Evolutionary conservation across 2,797 vertebrate genomes (phyloP).

Genomic region (Phrynocephalus vlangalii): DNA sequence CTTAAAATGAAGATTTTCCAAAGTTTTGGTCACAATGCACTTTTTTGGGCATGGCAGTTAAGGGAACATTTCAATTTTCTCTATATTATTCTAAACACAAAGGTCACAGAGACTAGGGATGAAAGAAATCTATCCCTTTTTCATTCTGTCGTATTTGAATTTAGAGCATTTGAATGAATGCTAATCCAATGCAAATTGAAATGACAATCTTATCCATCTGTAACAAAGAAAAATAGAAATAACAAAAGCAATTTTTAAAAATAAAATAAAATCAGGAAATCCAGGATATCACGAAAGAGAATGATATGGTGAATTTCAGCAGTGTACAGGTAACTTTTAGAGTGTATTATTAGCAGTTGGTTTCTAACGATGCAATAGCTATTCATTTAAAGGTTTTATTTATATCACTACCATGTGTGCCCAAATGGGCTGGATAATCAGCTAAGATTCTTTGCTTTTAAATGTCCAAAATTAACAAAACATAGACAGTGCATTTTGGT

Average conservation of each 20-base stretch:
- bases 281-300: background rate
- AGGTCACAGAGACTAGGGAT: too few relatives aligned
- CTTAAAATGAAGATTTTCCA: background rate
- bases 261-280: too few relatives aligned
- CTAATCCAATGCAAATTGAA: too few relatives aligned
- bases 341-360: background rate
- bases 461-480: background rate
- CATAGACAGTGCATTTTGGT: background rate
- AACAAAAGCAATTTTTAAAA: too few relatives aligned
- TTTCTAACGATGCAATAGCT: background rate
- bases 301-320: background rate
- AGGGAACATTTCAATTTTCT: background rate
- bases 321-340: background rate
- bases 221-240: too few relatives aligned
- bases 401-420: background rate
- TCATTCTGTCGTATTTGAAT: too few relatives aligned
- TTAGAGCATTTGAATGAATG: too few relatives aligned
- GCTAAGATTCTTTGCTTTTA: background rate
- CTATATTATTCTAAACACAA: too few relatives aligned
- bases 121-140: too few relatives aligned
- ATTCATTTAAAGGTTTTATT: background rate
- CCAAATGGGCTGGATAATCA: background rate
- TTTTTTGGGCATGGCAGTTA: background rate
- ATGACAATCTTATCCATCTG: too few relatives aligned
- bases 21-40: background rate